These are phyloP conservation scores for Stenichneumon culpator DNA, from an alignment of 2,888 invertebrate genomes.

Conservation along the genomic window DNA sequence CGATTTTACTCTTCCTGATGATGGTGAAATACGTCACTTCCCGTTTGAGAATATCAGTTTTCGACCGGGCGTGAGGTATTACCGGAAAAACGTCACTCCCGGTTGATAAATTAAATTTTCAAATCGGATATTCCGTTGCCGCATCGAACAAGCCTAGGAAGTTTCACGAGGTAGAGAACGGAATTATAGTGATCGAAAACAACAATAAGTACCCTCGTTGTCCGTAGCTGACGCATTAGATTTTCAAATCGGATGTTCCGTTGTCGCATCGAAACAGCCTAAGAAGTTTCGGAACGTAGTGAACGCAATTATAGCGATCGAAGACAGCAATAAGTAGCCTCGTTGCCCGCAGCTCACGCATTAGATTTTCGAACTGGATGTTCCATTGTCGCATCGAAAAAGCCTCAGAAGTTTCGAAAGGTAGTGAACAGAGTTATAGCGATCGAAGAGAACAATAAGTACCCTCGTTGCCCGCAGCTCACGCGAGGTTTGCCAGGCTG, in stretches of 20 bases:
- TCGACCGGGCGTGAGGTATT: no score
- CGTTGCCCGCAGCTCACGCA: neutral
- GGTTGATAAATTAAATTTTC: neutral
- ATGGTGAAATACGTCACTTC: neutral
- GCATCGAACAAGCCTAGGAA: neutral
- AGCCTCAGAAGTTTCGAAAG: neutral
- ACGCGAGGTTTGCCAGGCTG: neutral
- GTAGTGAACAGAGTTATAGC: neutral
- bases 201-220: neutral
- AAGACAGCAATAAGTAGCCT: neutral
- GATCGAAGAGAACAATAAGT: slow-evolving; percentile 1
- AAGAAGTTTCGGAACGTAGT: neutral
- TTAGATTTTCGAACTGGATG: neutral
- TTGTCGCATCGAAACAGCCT: neutral
- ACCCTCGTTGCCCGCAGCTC: neutral
- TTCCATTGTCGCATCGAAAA: neutral
- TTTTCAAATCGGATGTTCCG: neutral
- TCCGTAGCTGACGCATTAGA: neutral
- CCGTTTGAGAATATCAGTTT: neutral
- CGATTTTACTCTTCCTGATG: neutral
- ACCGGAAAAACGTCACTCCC: no score
- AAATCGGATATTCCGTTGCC: neutral
- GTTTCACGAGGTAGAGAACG: neutral
- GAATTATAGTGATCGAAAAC: neutral
- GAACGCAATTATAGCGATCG: neutral